These are phyloP conservation scores for Nephila pilipes DNA, from an alignment of 1,140 invertebrate species.

Conservation along the genomic window DNA sequence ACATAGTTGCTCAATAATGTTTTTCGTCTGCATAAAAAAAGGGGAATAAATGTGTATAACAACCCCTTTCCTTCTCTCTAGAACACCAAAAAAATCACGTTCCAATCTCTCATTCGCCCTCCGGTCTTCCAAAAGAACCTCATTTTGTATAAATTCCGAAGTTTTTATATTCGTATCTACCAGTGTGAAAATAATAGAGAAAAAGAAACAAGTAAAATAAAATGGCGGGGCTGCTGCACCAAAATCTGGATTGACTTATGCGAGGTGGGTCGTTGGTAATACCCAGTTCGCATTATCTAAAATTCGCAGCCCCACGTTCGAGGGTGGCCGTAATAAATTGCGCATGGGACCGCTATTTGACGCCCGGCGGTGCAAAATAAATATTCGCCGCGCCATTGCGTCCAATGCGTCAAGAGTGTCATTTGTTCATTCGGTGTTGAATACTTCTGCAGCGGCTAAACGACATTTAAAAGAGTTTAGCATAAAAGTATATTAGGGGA, in stretches of 20 bases:
- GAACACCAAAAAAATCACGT: neutral
- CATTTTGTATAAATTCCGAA: slow-evolving; percentile 14
- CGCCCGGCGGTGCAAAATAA: slow-evolving; percentile 58
- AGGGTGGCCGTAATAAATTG: slow-evolving; percentile 42
- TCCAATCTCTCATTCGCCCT: slow-evolving; percentile 9
- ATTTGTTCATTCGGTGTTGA: slow-evolving; percentile 25
- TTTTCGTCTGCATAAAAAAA: neutral
- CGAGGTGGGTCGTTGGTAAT: slow-evolving; percentile 6
- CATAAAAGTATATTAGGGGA: slow-evolving; percentile 2
- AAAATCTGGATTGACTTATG: slow-evolving; percentile 54
- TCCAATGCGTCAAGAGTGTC: slow-evolving; percentile 36
- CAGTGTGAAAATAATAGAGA: neutral
- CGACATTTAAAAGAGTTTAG: slow-evolving; percentile 65
- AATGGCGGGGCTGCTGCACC: neutral
- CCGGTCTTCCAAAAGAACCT: neutral
- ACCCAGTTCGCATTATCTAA: slow-evolving; percentile 53
- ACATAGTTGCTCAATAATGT: neutral
- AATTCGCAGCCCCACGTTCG: slow-evolving; percentile 38
- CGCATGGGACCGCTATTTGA: slow-evolving; percentile 47
- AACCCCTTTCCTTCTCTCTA: neutral
- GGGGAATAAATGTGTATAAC: slow-evolving; percentile 14
- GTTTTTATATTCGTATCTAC: neutral
- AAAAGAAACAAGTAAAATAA: slow-evolving; percentile 11
- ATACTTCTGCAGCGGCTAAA: neutral
- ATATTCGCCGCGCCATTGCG: slow-evolving; percentile 52